phyloP scores from a whole-genome alignment of 2,888 invertebrate genomes.

The Pantelozetes paolii region DNA sequence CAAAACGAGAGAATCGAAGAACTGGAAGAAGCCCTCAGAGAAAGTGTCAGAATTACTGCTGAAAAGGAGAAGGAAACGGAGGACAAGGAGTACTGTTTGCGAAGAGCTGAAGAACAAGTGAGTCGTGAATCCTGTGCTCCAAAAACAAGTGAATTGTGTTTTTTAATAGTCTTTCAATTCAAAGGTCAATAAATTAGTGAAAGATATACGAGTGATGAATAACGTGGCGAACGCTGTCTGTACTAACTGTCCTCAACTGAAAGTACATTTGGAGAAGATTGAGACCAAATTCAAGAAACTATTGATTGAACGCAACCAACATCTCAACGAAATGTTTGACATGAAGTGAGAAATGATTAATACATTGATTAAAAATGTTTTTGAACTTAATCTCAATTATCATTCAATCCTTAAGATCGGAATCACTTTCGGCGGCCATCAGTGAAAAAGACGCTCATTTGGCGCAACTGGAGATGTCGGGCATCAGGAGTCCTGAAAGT shows the following conservation, averaged over 20 bases:
- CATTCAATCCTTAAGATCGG: slow-evolving; percentile 63
- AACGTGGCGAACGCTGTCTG: slow-evolving; percentile 66
- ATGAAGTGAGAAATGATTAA: slow-evolving; percentile 63
- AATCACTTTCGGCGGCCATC: slow-evolving; percentile 74
- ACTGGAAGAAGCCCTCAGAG: slow-evolving; percentile 75
- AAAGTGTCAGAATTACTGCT: slow-evolving; percentile 63
- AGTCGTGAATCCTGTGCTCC: background rate
- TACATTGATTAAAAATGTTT: no score
- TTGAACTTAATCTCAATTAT: no score
- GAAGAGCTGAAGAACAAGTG: slow-evolving; percentile 48
- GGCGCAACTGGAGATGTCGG: slow-evolving; percentile 72
- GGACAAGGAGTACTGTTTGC: slow-evolving; percentile 52
- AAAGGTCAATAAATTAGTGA: slow-evolving; percentile 67
- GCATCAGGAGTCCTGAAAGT: slow-evolving; percentile 61
- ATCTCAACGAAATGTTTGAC: slow-evolving; percentile 70
- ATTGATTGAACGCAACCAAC: slow-evolving; percentile 62
- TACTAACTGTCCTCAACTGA: slow-evolving; percentile 63
- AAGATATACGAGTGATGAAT: slow-evolving; percentile 64
- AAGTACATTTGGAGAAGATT: slow-evolving; percentile 62
- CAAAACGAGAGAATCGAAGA: slow-evolving; percentile 69
- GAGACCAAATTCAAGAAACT: slow-evolving; percentile 63
- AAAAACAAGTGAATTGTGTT: background rate
- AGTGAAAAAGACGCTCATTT: slow-evolving; percentile 84
- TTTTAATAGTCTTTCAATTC: background rate
- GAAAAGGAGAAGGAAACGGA: slow-evolving; percentile 57